Evolutionary conservation across 2,797 vertebrate genomes (phyloP).

Genomic region (Danio kyathit): DNA sequence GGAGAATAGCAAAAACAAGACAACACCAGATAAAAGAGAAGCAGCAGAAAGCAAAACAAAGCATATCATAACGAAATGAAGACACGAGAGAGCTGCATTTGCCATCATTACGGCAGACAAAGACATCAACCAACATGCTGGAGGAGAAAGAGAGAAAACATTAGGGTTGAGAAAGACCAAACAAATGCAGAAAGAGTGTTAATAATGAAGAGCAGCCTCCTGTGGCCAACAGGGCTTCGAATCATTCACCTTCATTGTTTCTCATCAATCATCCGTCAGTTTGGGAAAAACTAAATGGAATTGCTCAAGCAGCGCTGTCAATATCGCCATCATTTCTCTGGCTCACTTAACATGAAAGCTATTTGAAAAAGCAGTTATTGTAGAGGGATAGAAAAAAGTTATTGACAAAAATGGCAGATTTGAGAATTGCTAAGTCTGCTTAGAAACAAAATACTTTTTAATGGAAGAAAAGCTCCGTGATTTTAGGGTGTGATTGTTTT

Average conservation of each 20-base stretch:
- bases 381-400: constrained; percentile 52
- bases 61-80: constrained; percentile 22
- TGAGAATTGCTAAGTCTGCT: constrained; percentile 71
- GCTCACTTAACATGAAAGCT: constrained; percentile 38
- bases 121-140: constrained; percentile 1
- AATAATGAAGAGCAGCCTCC: constrained; percentile 46
- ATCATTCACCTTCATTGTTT: constrained; percentile 43
- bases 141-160: not conserved
- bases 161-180: not conserved
- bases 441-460: constrained; percentile 75
- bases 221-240: constrained; percentile 46
- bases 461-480: constrained; percentile 39
- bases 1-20: constrained; percentile 30
- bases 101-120: constrained; percentile 12
- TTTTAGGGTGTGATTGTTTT: constrained; percentile 1
- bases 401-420: constrained; percentile 63
- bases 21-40: constrained; percentile 7
- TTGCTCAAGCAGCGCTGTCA: constrained; percentile 49
- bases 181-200: constrained; percentile 23
- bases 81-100: constrained; percentile 1
- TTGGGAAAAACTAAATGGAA: constrained; percentile 56
- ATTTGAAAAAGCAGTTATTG: constrained; percentile 51
- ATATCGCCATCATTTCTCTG: constrained; percentile 56
- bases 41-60: constrained; percentile 17
- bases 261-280: constrained; percentile 58